Evolutionary conservation across 2,797 vertebrate genomes (phyloP), one percentile per base, ranked within the genome.

Genomic region (Argya squamiceps): DNA sequence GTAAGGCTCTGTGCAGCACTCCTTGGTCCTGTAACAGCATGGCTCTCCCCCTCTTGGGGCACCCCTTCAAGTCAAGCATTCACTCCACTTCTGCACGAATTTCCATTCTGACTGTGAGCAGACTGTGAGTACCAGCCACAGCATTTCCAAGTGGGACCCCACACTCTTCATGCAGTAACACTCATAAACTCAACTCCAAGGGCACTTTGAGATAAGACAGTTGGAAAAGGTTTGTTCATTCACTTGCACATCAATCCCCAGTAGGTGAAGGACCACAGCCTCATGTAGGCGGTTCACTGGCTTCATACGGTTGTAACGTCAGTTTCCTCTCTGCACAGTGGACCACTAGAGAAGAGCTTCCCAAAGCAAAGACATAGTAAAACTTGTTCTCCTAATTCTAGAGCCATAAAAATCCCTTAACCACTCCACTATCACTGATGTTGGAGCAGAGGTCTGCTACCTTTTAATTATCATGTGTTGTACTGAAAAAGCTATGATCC

Each of bases 271-370:
- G 46, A 44, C 7, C 21, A 70, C 44, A 58, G 46, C 26, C n/a
- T 68, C 29, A 68, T 6, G 8, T 18, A 12, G 12, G 30, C 0
- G 0, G 6, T 46, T 22, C 1, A 1, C 23, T 80, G 79, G 23
- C 20, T 68, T 73, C 15, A 22, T 30, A 34, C 0, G 2, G 5
- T 12, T 68, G 46, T 56, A 78, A 52, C 6, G 11, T 8, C 46
- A 60, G 14, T 22, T 81, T 79, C 19, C 15, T 53, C 11, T 36
- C 56, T 77, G 29, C 0, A 2, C 13, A 55, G 9, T 9, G 20
- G 11, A 50, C 8, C 8, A n/a, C 32, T 34, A 32, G 10, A 80
- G 30, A 85, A 67, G 8, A 77, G 12, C 9, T 55, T 64, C 41
- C 70, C 17, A 67, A 64, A 83, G 16, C 30, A 88, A 82, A 46